Conservation (phyloP, 92 coral and sea anemone genomes). For the Zoanthus sociatus region DNA sequence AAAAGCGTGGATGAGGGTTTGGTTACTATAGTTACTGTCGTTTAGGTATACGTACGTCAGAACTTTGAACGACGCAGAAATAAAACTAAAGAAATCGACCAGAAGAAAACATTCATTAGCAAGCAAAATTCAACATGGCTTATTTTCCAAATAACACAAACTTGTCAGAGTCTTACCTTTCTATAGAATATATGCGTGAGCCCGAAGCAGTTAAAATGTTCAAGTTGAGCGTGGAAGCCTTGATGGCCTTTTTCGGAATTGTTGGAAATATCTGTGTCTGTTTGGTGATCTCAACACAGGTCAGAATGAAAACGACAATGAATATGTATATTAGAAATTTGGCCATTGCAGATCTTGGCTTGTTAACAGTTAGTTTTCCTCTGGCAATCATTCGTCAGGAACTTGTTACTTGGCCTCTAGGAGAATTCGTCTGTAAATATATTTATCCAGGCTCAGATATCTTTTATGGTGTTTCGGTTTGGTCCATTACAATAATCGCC, state of each 20-base stretch:
- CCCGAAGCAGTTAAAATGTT: constrained; percentile 14
- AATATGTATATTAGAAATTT: constrained; percentile 39
- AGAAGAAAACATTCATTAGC: neutral
- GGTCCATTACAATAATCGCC: constrained; percentile 40
- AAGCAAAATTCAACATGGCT: constrained; percentile 3
- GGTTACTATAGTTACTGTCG: constrained; percentile 8
- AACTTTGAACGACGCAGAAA: neutral
- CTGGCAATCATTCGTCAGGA: constrained; percentile 18
- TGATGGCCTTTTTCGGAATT: constrained; percentile 27
- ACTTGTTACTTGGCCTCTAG: constrained; percentile 17
- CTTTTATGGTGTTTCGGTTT: constrained; percentile 31
- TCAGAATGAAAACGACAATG: constrained; percentile 31
- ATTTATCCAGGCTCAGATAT: constrained; percentile 34
- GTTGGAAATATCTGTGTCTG: constrained; percentile 32
- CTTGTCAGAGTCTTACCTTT: neutral
- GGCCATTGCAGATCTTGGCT: constrained; percentile 41
- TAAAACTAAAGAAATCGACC: neutral
- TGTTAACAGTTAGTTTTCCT: constrained; percentile 23
- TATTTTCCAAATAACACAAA: neutral
- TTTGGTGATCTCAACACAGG: constrained; percentile 14
- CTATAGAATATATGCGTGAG: constrained; percentile 6
- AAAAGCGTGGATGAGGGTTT: neutral
- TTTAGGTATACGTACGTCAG: neutral
- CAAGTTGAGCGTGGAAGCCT: neutral
- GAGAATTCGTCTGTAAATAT: constrained; percentile 21